These are phyloP conservation scores for Mobula birostris DNA, from an alignment of 2,113 vertebrate genomes.

Conservation along the genomic window DNA sequence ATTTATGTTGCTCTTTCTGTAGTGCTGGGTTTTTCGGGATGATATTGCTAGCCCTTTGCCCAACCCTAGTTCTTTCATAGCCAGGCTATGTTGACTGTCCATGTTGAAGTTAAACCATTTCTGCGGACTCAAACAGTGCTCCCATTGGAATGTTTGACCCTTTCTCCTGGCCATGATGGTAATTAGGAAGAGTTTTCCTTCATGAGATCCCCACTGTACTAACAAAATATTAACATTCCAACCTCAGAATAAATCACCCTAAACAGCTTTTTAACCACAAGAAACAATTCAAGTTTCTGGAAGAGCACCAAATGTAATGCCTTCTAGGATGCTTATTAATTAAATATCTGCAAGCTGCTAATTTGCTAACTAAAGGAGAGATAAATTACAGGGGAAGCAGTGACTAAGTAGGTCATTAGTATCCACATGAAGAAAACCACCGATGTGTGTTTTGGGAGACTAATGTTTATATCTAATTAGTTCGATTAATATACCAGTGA, in stretches of 20 bases:
- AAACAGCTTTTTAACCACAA: not conserved
- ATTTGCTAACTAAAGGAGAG: slow-evolving; percentile 35
- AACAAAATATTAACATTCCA: slow-evolving; percentile 33
- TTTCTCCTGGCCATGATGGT: not conserved
- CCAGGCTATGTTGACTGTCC: too few species aligned
- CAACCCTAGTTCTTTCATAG: too few species aligned
- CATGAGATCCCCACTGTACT: not conserved
- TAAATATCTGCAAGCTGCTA: slow-evolving; percentile 33
- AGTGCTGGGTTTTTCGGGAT: too few species aligned
- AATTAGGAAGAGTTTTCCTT: slow-evolving; percentile 17
- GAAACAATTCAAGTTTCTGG: slow-evolving; percentile 17
- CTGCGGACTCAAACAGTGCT: not conserved
- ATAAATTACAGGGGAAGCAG: slow-evolving; percentile 24
- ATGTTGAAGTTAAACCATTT: too few species aligned
- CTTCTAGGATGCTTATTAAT: slow-evolving; percentile 29
- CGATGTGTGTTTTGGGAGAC: slow-evolving; percentile 34
- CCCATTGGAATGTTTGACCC: not conserved
- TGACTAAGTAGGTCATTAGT: slow-evolving; percentile 26
- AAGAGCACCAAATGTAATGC: not conserved
- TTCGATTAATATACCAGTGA: slow-evolving; percentile 25
- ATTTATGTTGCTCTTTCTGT: too few species aligned
- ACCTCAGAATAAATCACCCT: slow-evolving; percentile 35
- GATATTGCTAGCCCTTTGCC: too few species aligned
- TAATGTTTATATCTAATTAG: slow-evolving; percentile 28
- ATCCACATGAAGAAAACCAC: slow-evolving; percentile 29